A percentile compares a stretch with the other conserved stretches of the same genome.
phyloP scores from a whole-genome alignment of 2,888 invertebrate species.

The Pheosia gnoma region DNA sequence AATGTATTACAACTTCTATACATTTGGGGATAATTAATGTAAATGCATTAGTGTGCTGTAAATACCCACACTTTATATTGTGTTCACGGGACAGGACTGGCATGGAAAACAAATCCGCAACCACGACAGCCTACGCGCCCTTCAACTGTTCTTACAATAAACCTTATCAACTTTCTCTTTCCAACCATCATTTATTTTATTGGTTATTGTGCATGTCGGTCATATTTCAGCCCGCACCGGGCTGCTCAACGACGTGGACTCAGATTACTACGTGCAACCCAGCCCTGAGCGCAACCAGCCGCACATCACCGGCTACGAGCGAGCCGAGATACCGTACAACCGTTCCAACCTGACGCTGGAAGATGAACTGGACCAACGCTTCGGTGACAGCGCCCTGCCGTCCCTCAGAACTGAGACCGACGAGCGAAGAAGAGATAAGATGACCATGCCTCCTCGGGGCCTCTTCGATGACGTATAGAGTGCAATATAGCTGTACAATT shows the following conservation, averaged over 20 bases:
- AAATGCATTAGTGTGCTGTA: too few species aligned
- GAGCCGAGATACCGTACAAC: conserved; percentile 61
- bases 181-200: conserved; percentile 47
- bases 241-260: conserved; percentile 90
- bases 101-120: too few species aligned
- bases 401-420: conserved; percentile 60
- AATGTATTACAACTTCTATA: too few species aligned
- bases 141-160: conserved; percentile 9
- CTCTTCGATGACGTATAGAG: conserved; percentile 92
- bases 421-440: conserved; percentile 67
- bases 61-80: too few species aligned
- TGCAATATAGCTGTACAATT: conserved; percentile 24
- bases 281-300: conserved; percentile 61
- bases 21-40: too few species aligned
- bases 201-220: conserved; percentile 78
- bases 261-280: conserved; percentile 87
- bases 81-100: too few species aligned
- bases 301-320: conserved; percentile 54
- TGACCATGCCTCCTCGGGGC: conserved; percentile 89
- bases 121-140: too few species aligned
- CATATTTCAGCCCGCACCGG: conserved; percentile 88
- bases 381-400: conserved; percentile 86
- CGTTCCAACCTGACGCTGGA: conserved; percentile 55
- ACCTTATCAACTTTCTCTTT: conserved; percentile 32
- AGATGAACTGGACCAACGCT: conserved; percentile 86